Evolutionary conservation across 2,888 invertebrate species (phyloP).

Genomic region (Chorisops tibialis): DNA sequence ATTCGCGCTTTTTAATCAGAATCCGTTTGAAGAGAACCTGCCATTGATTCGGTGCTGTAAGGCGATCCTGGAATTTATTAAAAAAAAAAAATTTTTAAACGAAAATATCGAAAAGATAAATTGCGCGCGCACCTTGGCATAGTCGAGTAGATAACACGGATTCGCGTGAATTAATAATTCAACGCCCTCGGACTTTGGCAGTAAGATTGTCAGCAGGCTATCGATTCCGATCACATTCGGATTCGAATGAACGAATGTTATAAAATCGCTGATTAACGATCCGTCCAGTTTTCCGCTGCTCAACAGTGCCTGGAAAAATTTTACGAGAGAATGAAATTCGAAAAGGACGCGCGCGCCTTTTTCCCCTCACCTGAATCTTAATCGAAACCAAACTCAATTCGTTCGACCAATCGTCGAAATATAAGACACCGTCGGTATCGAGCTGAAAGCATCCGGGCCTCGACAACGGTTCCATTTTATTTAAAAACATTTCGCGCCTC

Average conservation of each 20-base stretch:
- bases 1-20: constrained; percentile 44
- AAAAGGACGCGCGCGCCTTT: background rate
- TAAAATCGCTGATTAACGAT: constrained; percentile 59
- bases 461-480: constrained; percentile 28
- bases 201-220: constrained; percentile 55
- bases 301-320: constrained; percentile 57
- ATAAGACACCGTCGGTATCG: constrained; percentile 21
- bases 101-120: background rate
- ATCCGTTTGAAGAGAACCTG: constrained; percentile 48
- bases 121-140: constrained; percentile 57
- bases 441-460: constrained; percentile 13
- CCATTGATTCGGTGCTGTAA: constrained; percentile 49
- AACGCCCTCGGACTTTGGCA: constrained; percentile 55
- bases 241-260: constrained; percentile 59
- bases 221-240: constrained; percentile 56
- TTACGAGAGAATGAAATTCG: background rate
- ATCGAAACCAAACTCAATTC: constrained; percentile 26
- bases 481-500: constrained; percentile 26
- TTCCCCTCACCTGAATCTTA: constrained; percentile 28
- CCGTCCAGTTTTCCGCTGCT: constrained; percentile 57
- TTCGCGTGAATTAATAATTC: constrained; percentile 58
- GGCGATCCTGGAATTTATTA: constrained; percentile 42
- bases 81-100: background rate
- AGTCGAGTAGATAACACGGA: constrained; percentile 62
- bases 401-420: constrained; percentile 27